phyloP scores from a whole-genome alignment of 1,140 invertebrate genomes.

The Drosophila novamexicana region DNA sequence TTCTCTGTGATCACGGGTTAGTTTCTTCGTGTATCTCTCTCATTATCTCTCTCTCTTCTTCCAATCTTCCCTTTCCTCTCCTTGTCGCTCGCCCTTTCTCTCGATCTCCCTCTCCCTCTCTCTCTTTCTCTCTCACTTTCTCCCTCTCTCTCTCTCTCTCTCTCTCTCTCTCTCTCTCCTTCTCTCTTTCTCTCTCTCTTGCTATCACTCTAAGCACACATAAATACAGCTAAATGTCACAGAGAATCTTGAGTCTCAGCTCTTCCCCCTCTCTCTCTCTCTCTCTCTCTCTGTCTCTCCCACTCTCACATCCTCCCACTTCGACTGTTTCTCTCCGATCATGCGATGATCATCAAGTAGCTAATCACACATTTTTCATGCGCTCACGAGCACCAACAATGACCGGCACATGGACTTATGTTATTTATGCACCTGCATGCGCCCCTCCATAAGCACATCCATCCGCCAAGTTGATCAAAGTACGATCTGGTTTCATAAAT shows the following conservation, averaged over 20 bases:
- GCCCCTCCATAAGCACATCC: constrained; percentile 23
- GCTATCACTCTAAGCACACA: background rate
- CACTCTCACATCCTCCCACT: background rate
- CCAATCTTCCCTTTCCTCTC: background rate
- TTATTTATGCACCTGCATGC: constrained; percentile 22
- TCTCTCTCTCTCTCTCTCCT: background rate
- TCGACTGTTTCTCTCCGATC: background rate
- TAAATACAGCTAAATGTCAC: background rate
- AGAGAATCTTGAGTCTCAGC: constrained; percentile 13
- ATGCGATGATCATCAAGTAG: background rate
- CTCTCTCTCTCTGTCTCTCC: background rate
- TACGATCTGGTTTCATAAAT: constrained; percentile 22
- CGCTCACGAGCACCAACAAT: constrained; percentile 15
- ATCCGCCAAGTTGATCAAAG: constrained; percentile 12
- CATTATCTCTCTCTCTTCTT: constrained; percentile 2
- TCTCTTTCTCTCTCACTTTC: background rate
- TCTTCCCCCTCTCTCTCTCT: background rate
- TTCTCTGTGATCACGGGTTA: too few relatives aligned
- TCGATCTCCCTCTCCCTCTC: background rate
- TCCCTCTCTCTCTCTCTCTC: background rate
- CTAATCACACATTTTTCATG: constrained; percentile 15
- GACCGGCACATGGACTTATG: constrained; percentile 13
- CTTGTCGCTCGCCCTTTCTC: background rate
- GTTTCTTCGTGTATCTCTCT: background rate
- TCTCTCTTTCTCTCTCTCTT: background rate